Percentiles rank a stretch among this genome's conserved stretches.
Evolutionary conservation across 2,113 vertebrate genomes (phyloP).

Genomic region (Microtus richardsoni): DNA sequence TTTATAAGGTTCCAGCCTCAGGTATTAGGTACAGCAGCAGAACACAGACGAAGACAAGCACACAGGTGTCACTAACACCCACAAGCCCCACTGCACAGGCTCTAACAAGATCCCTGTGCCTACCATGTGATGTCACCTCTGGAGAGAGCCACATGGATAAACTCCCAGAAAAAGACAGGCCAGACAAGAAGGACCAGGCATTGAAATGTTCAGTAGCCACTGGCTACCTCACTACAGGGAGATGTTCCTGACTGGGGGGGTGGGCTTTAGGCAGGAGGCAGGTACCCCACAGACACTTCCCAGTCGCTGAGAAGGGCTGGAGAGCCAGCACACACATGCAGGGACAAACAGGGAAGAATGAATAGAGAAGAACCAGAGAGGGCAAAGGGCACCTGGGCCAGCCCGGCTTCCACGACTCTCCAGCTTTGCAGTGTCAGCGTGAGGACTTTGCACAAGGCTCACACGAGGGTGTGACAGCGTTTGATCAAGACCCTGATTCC

Average conservation of each 20-base stretch:
- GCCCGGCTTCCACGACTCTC: background rate
- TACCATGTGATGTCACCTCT: background rate
- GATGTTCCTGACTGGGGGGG: background rate
- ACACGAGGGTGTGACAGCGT: background rate
- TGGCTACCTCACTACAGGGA: background rate
- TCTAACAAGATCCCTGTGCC: background rate
- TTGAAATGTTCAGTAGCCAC: too few relatives aligned
- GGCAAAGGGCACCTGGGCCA: background rate
- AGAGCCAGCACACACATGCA: background rate
- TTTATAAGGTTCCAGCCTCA: background rate
- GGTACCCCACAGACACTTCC: background rate
- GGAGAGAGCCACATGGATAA: background rate
- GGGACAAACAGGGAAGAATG: background rate
- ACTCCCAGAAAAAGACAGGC: background rate
- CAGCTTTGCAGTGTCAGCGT: background rate
- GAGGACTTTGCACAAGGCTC: slow-evolving; percentile 3
- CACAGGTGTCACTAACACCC: background rate
- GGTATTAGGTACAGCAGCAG: background rate
- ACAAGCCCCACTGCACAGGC: background rate
- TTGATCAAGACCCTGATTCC: background rate
- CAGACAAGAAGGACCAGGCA: background rate
- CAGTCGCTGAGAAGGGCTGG: background rate
- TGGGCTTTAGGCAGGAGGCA: background rate
- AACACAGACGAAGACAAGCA: background rate
- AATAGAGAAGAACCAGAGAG: background rate